Conservation (phyloP, 2,113 vertebrate species). For the Petromus typicus region DNA sequence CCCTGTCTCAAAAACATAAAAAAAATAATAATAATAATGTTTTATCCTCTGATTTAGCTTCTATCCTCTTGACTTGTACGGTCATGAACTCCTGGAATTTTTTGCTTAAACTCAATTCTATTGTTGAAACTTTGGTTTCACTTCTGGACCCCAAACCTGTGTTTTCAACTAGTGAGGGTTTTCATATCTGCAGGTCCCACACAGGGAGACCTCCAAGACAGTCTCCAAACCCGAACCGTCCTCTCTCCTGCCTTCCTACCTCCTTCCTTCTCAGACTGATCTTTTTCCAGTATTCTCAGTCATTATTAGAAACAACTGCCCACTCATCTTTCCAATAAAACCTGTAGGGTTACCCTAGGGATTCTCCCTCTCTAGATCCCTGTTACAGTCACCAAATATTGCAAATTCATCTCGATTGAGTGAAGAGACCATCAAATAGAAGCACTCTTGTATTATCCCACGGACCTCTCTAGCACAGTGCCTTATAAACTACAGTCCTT, state of each 20-base stretch:
- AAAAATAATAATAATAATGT: too few relatives aligned
- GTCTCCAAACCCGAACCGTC: not conserved
- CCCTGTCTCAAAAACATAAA: too few relatives aligned
- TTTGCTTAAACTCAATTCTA: not conserved
- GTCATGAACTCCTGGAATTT: not conserved
- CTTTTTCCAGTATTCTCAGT: not conserved
- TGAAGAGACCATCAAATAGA: not conserved
- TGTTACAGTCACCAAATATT: not conserved
- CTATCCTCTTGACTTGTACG: not conserved
- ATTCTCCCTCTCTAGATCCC: not conserved
- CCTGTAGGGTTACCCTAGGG: not conserved
- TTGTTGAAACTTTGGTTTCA: not conserved
- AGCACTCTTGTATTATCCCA: not conserved
- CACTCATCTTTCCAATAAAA: not conserved
- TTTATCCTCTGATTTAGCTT: not conserved
- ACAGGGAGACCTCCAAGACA: not conserved
- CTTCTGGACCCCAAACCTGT: not conserved
- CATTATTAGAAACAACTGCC: not conserved
- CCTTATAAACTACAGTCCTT: not conserved
- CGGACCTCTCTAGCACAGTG: not conserved
- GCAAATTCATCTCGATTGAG: not conserved
- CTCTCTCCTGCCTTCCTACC: not conserved
- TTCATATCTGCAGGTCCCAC: not conserved
- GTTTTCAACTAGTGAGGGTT: not conserved
- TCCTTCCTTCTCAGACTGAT: not conserved